phyloP scores from a whole-genome alignment of 2,888 invertebrate genomes.

The Trachelus tabidus region DNA sequence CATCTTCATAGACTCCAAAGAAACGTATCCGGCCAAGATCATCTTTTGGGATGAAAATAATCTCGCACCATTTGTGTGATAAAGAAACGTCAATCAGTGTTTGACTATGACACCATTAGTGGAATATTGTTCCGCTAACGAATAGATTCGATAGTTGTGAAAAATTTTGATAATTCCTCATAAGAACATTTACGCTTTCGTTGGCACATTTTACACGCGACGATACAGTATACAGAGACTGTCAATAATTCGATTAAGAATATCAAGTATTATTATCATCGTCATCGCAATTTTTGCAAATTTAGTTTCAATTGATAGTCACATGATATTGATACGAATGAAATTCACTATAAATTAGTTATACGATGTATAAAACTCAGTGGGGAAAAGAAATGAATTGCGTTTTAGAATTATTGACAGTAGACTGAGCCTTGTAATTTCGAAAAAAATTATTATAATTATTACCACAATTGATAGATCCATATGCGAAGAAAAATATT shows the following conservation, averaged over 20 bases:
- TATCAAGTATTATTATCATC: background rate
- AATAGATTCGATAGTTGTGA: background rate
- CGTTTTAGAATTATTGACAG: background rate
- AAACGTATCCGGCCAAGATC: conserved; percentile 40
- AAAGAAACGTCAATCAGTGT: background rate
- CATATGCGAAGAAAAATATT: background rate
- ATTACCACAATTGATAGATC: background rate
- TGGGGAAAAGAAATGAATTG: background rate
- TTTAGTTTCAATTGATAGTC: background rate
- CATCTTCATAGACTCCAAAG: conserved; percentile 28
- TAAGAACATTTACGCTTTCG: background rate
- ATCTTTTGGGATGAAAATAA: conserved; percentile 8
- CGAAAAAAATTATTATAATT: background rate
- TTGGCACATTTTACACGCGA: background rate
- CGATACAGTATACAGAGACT: background rate
- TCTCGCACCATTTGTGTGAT: background rate
- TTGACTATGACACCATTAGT: background rate
- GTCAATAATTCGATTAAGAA: background rate
- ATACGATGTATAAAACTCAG: background rate
- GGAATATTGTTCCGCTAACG: background rate
- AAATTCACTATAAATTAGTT: background rate
- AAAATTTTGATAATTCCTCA: background rate
- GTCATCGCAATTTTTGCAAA: background rate
- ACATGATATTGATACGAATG: background rate
- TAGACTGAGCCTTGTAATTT: background rate